These are phyloP conservation scores for Podotricha telesiphe DNA, from an alignment of 2,888 invertebrate species.

Conservation along the genomic window DNA sequence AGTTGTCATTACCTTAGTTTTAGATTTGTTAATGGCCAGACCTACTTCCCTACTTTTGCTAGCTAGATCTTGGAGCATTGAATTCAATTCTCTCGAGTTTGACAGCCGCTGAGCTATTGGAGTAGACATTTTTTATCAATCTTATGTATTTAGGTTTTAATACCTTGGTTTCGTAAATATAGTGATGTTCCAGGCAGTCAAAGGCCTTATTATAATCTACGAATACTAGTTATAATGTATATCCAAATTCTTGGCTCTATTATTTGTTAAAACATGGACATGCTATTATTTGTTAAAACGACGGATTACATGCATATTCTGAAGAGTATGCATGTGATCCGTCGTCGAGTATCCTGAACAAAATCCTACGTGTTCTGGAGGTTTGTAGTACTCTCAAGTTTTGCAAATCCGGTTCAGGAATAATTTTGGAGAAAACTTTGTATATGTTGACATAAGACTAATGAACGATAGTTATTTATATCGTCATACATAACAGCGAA, in stretches of 20 bases:
- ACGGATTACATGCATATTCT: too few relatives aligned
- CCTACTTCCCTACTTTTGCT: too few relatives aligned
- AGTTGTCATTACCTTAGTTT: too few relatives aligned
- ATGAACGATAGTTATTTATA: conserved; percentile 15
- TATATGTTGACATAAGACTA: conserved; percentile 1
- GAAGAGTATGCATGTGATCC: conserved; percentile 1
- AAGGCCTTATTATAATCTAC: not conserved
- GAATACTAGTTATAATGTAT: not conserved
- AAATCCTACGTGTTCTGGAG: not conserved
- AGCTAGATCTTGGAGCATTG: too few relatives aligned
- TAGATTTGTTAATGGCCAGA: too few relatives aligned
- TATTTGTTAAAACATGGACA: too few relatives aligned
- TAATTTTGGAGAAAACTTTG: not conserved
- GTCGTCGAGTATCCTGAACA: not conserved
- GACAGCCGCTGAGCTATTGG: not conserved
- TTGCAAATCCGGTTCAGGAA: not conserved
- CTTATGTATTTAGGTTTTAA: not conserved
- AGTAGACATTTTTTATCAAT: conserved; percentile 5
- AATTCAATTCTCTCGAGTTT: not conserved
- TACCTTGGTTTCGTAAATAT: not conserved
- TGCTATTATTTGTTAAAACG: too few relatives aligned
- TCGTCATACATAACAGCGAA: too few relatives aligned
- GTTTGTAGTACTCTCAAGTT: not conserved
- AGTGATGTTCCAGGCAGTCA: not conserved
- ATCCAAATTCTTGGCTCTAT: not conserved